A percentile compares a stretch with the other conserved stretches of the same genome.
These are phyloP conservation scores for Sebastiscus tertius DNA, from an alignment of 2,797 vertebrate genomes.

Conservation along the genomic window DNA sequence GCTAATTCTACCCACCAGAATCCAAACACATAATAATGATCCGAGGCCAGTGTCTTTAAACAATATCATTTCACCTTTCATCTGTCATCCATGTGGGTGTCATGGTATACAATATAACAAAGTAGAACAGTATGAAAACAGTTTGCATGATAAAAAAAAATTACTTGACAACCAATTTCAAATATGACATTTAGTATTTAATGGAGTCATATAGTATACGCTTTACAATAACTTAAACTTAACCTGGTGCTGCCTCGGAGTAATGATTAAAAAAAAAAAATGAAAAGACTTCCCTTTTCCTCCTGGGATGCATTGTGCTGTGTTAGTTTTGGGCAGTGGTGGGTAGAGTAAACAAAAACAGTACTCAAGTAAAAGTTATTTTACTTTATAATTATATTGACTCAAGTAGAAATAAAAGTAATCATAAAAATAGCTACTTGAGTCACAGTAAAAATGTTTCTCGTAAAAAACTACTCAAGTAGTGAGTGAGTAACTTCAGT, in stretches of 20 bases:
- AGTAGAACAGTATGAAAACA: background rate
- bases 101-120: background rate
- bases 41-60: background rate
- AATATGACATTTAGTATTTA: background rate
- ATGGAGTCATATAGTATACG: background rate
- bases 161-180: background rate
- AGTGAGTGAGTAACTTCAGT: background rate
- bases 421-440: background rate
- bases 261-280: background rate
- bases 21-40: conserved; percentile 7
- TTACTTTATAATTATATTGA: background rate
- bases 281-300: background rate
- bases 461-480: background rate
- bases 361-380: background rate
- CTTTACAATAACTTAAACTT: background rate
- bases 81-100: background rate
- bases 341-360: background rate
- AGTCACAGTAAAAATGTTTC: background rate
- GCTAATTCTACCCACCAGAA: conserved; percentile 35
- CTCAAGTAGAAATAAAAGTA: background rate
- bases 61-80: background rate
- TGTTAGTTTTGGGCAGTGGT: background rate
- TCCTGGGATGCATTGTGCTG: background rate
- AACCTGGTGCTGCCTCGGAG: background rate
- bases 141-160: background rate